phyloP scores from a whole-genome alignment of 37 sponge, comb jelly and placozoan species.

The Beroe forskalii region DNA sequence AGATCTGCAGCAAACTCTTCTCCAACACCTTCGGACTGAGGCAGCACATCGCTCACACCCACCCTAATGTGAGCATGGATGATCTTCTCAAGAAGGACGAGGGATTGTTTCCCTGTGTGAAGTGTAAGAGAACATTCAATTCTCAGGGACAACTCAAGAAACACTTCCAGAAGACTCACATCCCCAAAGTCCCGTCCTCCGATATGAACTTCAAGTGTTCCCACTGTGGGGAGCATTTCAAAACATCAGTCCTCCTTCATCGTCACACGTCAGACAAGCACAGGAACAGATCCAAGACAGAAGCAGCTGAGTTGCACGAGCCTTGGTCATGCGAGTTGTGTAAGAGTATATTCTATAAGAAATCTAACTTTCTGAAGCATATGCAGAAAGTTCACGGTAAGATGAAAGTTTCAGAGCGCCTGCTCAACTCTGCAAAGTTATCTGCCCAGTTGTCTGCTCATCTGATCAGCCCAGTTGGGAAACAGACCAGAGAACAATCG shows the following conservation, averaged over 20 bases:
- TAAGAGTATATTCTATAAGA: constrained; percentile 62
- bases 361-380: constrained; percentile 48
- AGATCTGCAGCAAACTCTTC: constrained; percentile 40
- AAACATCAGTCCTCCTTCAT: constrained; percentile 50
- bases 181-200: not conserved
- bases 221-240: constrained; percentile 63
- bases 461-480: not conserved
- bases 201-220: constrained; percentile 63
- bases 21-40: constrained; percentile 42
- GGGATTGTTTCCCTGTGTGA: constrained; percentile 48
- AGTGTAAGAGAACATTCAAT: constrained; percentile 38
- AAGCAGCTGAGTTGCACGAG: constrained; percentile 57
- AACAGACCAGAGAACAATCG: not conserved
- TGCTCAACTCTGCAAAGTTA: constrained; percentile 52
- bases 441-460: constrained; percentile 45
- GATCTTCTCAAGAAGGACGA: constrained; percentile 44
- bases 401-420: constrained; percentile 63
- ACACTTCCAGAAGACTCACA: constrained; percentile 39
- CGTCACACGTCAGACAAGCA: constrained; percentile 64
- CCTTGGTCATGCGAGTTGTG: constrained; percentile 62
- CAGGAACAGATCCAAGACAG: constrained; percentile 47
- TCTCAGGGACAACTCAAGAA: constrained; percentile 54
- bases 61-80: constrained; percentile 27
- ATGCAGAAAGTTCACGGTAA: constrained; percentile 63
- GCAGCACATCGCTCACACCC: constrained; percentile 59